Conservation (phyloP, 2,888 invertebrate species). For the Phaedon cochleariae region DNA sequence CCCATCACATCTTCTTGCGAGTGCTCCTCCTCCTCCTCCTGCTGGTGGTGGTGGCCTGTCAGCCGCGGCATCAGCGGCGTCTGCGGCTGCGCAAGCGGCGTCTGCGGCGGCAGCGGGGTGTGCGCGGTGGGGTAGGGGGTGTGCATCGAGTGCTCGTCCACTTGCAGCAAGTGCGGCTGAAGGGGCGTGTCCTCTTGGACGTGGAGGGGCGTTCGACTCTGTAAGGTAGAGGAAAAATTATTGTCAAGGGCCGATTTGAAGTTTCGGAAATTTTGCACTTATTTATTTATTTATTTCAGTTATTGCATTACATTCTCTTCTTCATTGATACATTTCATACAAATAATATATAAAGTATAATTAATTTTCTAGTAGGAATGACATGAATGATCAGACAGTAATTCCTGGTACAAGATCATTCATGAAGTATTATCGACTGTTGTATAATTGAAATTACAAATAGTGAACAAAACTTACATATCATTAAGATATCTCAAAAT, state of each 20-base stretch:
- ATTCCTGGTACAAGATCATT: no score
- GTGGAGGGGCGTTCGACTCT: conserved; percentile 57
- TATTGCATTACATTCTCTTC: no score
- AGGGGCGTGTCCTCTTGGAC: conserved; percentile 50
- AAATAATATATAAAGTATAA: no score
- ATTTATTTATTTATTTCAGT: no score
- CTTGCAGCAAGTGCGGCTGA: conserved; percentile 47
- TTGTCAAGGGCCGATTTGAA: not conserved
- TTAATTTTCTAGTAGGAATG: no score
- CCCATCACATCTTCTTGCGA: conserved; percentile 1
- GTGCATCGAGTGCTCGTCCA: conserved; percentile 47
- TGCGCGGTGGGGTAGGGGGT: conserved; percentile 18
- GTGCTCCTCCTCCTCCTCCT: conserved; percentile 32
- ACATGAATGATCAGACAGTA: no score
- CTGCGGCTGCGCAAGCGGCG: conserved; percentile 59
- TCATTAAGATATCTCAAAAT: no score
- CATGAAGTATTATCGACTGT: no score
- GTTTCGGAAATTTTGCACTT: not conserved
- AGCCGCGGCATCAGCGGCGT: conserved; percentile 53
- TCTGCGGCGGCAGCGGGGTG: conserved; percentile 38
- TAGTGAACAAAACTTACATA: no score
- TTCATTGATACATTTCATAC: no score
- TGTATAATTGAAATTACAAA: no score
- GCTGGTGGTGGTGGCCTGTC: conserved; percentile 31
- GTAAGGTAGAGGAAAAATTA: conserved; percentile 20